Base-by-base conservation (phyloP, 2,113 vertebrate genomes). In the Microcebus tavaratra region DNA sequence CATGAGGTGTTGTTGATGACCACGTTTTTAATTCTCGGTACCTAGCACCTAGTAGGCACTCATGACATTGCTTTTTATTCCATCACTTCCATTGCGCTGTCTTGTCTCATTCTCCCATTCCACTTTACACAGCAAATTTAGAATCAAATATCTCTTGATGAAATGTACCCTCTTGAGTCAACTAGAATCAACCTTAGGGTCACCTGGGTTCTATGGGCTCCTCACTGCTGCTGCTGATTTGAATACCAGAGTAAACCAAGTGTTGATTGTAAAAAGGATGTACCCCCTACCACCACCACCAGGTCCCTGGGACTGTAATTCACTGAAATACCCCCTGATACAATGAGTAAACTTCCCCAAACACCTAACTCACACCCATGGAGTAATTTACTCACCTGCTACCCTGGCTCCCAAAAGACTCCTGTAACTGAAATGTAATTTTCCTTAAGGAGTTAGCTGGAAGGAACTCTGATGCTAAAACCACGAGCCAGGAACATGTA, bases 41-140 rank as follows among this genome's bases (percentile, higher is more conserved):
- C 10, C 57, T 36, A 55, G 21, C 14, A 13, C 48, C 1, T 2
- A 20, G 23, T 6, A 3, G 39, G 8, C 10, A 2, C 6, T 10
- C 21, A 36, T 39, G 14, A 0, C 6, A 2, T n/a, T 11, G 14
- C 18, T 42, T 42, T 29, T 29, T 1, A 0, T 27, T 10, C 65
- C 15, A 5, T 34, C 9, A 0, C 29, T 65, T 48, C 18, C 14
- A 27, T 48, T 8, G 2, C 15, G 39, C 79, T 17, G 27, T 50
- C 70, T 57, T 6, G 1, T 48, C 17, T 92, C 5, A 2, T 29
- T 15, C 15, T 85, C 3, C 5, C 8, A 0, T 63, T 27, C 6
- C 10, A 29, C 12, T 61, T 67, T 1, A 7, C 4, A 2, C 0
- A 11, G 18, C n/a, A 12, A 21, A 67, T 27, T 45, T 34, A 27